These are phyloP conservation scores for Metellina segmentata DNA, from an alignment of 2,888 invertebrate species.

Conservation along the genomic window DNA sequence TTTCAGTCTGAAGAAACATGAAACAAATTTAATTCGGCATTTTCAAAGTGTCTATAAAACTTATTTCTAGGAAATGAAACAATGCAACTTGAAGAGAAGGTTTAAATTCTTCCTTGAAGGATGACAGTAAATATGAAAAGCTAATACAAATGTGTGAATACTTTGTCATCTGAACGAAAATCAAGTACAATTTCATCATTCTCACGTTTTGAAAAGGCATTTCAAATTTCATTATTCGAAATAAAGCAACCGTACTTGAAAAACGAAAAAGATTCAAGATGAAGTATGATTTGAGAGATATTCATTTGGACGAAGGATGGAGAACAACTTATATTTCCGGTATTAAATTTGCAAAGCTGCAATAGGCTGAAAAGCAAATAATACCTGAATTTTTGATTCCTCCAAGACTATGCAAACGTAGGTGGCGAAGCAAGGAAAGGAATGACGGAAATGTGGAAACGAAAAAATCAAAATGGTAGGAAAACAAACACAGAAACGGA, in stretches of 20 bases:
- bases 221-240: not conserved
- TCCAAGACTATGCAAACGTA: not conserved
- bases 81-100: no score
- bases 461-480: not conserved
- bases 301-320: not conserved
- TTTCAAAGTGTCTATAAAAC: no score
- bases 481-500: not conserved
- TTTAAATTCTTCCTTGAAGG: no score
- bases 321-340: not conserved
- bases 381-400: not conserved
- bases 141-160: no score
- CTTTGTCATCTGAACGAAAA: no score
- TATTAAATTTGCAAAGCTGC: not conserved
- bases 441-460: not conserved
- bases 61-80: no score
- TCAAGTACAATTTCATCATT: no score
- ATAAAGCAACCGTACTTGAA: not conserved
- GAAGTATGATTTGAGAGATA: not conserved
- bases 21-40: no score
- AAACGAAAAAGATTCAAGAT: not conserved
- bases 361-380: not conserved
- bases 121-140: no score
- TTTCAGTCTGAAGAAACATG: no score
- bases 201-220: not conserved
- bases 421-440: not conserved